Evolutionary conservation across 2,797 vertebrate genomes (phyloP).

Genomic region (Eulemur albifrons): DNA sequence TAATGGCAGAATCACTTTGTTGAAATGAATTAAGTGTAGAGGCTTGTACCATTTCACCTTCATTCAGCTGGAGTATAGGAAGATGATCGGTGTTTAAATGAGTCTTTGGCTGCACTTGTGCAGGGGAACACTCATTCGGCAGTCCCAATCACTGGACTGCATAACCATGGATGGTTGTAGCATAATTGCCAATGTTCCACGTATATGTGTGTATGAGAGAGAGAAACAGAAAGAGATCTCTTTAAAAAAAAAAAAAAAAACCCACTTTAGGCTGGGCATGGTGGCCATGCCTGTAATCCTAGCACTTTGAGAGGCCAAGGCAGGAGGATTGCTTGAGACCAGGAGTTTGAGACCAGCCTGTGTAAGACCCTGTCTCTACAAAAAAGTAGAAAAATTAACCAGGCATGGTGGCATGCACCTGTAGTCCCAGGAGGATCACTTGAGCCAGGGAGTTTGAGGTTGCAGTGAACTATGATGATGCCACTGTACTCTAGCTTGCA

Average conservation of each 20-base stretch:
- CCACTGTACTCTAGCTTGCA: too few relatives aligned
- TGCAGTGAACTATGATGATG: too few relatives aligned
- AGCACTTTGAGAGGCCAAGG: background rate
- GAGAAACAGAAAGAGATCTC: background rate
- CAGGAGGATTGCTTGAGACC: background rate
- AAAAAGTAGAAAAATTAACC: background rate
- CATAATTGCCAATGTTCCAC: background rate
- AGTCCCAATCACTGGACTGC: background rate
- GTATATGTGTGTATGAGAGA: background rate
- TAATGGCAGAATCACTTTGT: conserved; percentile 28
- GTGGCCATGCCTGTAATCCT: background rate
- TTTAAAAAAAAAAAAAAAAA: background rate
- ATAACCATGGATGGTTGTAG: background rate
- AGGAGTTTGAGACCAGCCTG: background rate
- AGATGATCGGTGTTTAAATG: background rate
- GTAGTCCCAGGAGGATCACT: too few relatives aligned
- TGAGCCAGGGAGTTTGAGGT: too few relatives aligned
- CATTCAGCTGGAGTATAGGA: background rate
- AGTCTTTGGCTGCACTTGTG: background rate
- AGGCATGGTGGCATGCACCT: too few relatives aligned
- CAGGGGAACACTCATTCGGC: background rate
- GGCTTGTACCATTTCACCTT: conserved; percentile 5
- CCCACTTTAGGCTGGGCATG: background rate
- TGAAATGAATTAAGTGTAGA: conserved; percentile 20
- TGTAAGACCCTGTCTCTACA: background rate